Percentiles rank a stretch among this genome's conserved stretches.
Conservation (phyloP, 2,797 vertebrate genomes). For the Furcifer pardalis region DNA sequence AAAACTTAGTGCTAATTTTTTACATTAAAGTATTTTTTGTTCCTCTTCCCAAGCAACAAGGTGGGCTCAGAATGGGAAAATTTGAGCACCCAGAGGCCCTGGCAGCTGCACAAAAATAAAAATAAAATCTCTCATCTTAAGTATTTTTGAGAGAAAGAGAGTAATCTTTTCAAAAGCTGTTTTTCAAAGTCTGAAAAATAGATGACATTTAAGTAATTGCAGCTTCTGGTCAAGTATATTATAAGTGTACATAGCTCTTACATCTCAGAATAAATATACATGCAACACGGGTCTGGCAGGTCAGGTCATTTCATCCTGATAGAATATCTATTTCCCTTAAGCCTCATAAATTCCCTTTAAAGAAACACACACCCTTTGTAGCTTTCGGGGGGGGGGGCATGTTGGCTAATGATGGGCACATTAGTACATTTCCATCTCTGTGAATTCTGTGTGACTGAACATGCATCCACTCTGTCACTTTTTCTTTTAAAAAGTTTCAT, state of each 20-base stretch:
- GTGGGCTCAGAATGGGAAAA: no score
- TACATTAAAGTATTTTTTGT: no score
- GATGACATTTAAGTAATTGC: constrained; percentile 21
- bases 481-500: neutral
- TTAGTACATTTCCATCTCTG: neutral
- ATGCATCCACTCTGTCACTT: no score
- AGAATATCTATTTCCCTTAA: constrained; percentile 8
- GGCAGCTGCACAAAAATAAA: no score
- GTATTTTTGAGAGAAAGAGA: neutral
- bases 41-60: no score
- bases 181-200: constrained; percentile 30
- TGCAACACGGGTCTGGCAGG: constrained; percentile 33
- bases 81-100: no score
- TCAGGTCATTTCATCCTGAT: neutral
- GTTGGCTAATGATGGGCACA: neutral
- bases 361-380: neutral
- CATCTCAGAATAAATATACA: constrained; percentile 18
- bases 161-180: constrained; percentile 26
- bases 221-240: constrained; percentile 34
- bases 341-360: neutral
- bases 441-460: no score
- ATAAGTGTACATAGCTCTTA: neutral
- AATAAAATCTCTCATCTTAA: no score
- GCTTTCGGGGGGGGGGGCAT: neutral
- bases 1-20: no score